phyloP scores from a whole-genome alignment of 2,113 vertebrate species.

The Xyrauchen texanus region DNA sequence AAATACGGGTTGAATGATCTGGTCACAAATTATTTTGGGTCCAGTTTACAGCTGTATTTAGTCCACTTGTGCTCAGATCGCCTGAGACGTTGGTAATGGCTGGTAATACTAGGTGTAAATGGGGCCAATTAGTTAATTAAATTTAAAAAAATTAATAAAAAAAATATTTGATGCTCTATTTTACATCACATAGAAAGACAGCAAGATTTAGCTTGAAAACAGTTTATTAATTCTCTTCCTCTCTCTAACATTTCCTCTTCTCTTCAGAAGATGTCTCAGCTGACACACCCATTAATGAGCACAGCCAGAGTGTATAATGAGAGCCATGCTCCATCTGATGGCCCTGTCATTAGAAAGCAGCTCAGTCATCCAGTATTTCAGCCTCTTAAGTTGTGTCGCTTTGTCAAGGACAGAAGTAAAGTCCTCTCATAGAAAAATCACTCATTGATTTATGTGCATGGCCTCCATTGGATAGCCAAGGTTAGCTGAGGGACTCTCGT shows the following conservation, averaged over 20 bases:
- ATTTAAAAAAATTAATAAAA: too few species aligned
- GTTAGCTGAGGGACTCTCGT: not conserved
- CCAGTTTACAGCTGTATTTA: too few species aligned
- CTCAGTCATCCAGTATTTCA: not conserved
- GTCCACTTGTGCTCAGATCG: too few species aligned
- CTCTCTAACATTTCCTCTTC: not conserved
- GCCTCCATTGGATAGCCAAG: not conserved
- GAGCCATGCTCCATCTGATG: not conserved
- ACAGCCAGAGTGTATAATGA: not conserved
- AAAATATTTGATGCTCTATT: too few species aligned
- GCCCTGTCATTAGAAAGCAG: not conserved
- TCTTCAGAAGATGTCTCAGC: not conserved
- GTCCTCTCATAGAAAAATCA: not conserved
- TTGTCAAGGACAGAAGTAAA: not conserved
- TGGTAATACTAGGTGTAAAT: too few species aligned
- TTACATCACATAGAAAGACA: too few species aligned
- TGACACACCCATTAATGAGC: not conserved
- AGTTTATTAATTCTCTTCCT: not conserved
- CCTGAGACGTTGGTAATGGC: too few species aligned
- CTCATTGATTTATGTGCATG: constrained; percentile 12
- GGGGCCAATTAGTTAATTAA: too few species aligned
- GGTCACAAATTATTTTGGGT: too few species aligned
- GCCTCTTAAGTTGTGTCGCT: not conserved
- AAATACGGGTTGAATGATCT: too few species aligned
- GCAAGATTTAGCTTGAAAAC: not conserved